A percentile compares a stretch with the other conserved stretches of the same genome.
phyloP scores from a whole-genome alignment of 2,113 vertebrate species.

The Oncorhynchus nerka region DNA sequence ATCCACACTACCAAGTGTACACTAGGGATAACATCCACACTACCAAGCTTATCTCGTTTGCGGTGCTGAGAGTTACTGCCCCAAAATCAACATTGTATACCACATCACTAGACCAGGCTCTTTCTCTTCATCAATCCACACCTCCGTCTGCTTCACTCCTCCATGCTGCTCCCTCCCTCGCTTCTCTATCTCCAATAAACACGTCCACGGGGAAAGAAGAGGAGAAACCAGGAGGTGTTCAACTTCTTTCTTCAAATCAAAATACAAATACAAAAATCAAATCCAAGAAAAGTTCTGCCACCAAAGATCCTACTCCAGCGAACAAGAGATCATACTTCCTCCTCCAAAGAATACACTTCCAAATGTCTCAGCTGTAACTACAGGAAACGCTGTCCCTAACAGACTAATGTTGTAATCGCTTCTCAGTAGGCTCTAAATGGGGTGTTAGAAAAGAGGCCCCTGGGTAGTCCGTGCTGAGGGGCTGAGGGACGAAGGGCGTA shows the following conservation, averaged over 20 bases:
- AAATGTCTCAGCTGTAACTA: not conserved
- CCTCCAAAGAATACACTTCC: not conserved
- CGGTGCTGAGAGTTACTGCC: too few species aligned
- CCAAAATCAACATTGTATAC: too few species aligned
- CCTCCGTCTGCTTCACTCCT: not conserved
- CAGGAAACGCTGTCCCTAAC: not conserved
- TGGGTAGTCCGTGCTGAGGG: not conserved
- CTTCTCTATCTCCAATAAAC: slow-evolving; percentile 20
- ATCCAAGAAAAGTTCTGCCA: not conserved
- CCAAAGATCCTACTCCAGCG: not conserved
- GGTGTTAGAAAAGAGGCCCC: not conserved
- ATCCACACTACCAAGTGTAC: too few species aligned
- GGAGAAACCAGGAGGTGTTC: slow-evolving; percentile 19
- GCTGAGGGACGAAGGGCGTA: too few species aligned
- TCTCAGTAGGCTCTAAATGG: not conserved
- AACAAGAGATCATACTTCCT: not conserved
- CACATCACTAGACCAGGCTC: not conserved
- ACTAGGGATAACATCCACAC: too few species aligned
- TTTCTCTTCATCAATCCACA: not conserved
- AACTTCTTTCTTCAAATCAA: slow-evolving; percentile 16
- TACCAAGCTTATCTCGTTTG: too few species aligned
- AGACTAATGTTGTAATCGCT: not conserved
- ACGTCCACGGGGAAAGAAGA: not conserved
- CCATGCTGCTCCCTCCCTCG: slow-evolving; percentile 43
- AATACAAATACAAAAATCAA: not conserved